These are phyloP conservation scores for Diachasma alloeum DNA, from an alignment of 1,140 invertebrate genomes.

Conservation along the genomic window DNA sequence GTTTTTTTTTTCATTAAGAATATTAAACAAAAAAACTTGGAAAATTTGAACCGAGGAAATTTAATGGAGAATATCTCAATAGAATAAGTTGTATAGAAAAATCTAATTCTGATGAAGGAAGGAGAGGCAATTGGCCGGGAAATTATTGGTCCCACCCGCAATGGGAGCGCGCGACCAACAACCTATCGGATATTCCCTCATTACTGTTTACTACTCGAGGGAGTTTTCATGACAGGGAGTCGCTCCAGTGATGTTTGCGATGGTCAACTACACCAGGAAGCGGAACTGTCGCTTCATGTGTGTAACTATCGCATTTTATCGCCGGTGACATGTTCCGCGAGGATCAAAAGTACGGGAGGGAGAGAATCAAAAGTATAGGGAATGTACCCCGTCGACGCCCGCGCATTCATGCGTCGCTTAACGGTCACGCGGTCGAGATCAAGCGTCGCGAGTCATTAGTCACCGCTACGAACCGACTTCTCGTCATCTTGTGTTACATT, in stretches of 20 bases:
- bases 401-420: constrained; percentile 48
- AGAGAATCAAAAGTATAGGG: not conserved
- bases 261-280: constrained; percentile 12
- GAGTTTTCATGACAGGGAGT: not conserved
- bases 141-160: too few species aligned
- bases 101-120: too few species aligned
- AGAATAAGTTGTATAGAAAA: too few species aligned
- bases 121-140: too few species aligned
- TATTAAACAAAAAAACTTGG: too few species aligned
- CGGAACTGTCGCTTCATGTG: constrained; percentile 21
- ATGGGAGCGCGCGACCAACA: too few species aligned
- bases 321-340: not conserved
- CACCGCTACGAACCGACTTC: not conserved
- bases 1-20: too few species aligned
- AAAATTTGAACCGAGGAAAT: too few species aligned
- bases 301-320: constrained; percentile 1
- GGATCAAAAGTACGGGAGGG: not conserved
- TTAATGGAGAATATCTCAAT: too few species aligned
- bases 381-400: constrained; percentile 28
- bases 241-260: not conserved
- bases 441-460: constrained; percentile 52
- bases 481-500: constrained; percentile 1
- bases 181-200: not conserved
- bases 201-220: not conserved
- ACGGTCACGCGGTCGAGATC: constrained; percentile 47